Conservation (phyloP, 2,888 invertebrate species). For the Nephrocerus scutellatus region DNA sequence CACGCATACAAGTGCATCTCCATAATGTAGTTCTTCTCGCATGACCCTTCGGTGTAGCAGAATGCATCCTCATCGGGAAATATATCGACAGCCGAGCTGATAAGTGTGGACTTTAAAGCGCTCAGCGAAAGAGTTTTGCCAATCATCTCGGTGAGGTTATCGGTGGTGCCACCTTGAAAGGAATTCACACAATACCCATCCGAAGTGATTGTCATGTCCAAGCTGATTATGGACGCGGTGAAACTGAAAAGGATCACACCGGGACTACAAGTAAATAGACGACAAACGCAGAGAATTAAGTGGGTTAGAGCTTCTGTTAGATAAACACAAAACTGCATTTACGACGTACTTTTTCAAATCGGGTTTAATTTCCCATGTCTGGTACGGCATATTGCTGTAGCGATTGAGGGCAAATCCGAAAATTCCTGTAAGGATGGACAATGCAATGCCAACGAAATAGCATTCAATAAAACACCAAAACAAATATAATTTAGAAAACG, state of each 20-base stretch:
- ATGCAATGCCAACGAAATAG: slow-evolving; percentile 5
- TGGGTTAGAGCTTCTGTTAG: neutral
- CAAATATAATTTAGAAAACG: neutral
- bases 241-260: slow-evolving; percentile 48
- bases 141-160: slow-evolving; percentile 40
- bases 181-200: slow-evolving; percentile 42
- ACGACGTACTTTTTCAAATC: slow-evolving; percentile 48
- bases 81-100: slow-evolving; percentile 68
- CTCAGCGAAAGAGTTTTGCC: slow-evolving; percentile 36
- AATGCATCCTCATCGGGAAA: slow-evolving; percentile 75
- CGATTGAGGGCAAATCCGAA: slow-evolving; percentile 67
- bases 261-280: slow-evolving; percentile 25
- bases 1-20: slow-evolving; percentile 72
- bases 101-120: slow-evolving; percentile 42
- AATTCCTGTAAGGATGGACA: slow-evolving; percentile 47
- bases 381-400: slow-evolving; percentile 76
- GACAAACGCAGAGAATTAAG: no score
- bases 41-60: slow-evolving; percentile 60
- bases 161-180: slow-evolving; percentile 45
- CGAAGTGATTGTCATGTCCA: slow-evolving; percentile 52
- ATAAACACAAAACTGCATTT: neutral
- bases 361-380: slow-evolving; percentile 78
- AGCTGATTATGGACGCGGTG: slow-evolving; percentile 53
- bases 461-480: neutral
- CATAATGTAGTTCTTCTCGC: slow-evolving; percentile 64